Conservation (phyloP, 2,113 vertebrate genomes). For the Petrocephalus zakoni region DNA sequence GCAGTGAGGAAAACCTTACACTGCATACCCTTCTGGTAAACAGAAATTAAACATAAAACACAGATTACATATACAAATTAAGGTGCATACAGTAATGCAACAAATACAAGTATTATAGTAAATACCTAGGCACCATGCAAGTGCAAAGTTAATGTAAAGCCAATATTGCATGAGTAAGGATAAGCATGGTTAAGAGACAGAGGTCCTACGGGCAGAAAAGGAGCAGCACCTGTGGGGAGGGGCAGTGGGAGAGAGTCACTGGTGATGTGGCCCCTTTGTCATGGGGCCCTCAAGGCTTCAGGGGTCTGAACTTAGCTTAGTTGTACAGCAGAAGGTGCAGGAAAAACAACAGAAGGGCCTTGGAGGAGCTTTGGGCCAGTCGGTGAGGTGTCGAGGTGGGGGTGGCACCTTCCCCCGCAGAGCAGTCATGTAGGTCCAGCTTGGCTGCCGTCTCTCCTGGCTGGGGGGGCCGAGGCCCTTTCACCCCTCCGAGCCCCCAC, state of each 20-base stretch:
- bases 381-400: conserved; percentile 3
- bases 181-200: not conserved
- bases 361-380: not conserved
- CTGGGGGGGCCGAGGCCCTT: not conserved
- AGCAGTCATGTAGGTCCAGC: too few relatives aligned
- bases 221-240: not conserved
- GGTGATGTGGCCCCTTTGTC: conserved; percentile 18
- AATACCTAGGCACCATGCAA: not conserved
- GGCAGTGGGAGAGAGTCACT: conserved; percentile 11
- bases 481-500: not conserved
- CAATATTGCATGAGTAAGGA: not conserved
- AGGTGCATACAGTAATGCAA: not conserved
- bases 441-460: not conserved
- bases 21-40: not conserved
- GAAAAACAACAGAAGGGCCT: conserved; percentile 23
- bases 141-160: not conserved
- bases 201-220: not conserved
- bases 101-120: not conserved
- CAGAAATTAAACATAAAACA: not conserved
- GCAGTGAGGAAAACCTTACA: not conserved
- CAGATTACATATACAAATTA: not conserved
- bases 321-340: conserved; percentile 20
- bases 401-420: too few relatives aligned
- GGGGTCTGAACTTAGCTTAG: not conserved
- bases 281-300: not conserved